Evolutionary conservation across 2,797 vertebrate genomes (phyloP), one percentile per base, ranked within the genome.

Genomic region (Myotis findleyi): DNA sequence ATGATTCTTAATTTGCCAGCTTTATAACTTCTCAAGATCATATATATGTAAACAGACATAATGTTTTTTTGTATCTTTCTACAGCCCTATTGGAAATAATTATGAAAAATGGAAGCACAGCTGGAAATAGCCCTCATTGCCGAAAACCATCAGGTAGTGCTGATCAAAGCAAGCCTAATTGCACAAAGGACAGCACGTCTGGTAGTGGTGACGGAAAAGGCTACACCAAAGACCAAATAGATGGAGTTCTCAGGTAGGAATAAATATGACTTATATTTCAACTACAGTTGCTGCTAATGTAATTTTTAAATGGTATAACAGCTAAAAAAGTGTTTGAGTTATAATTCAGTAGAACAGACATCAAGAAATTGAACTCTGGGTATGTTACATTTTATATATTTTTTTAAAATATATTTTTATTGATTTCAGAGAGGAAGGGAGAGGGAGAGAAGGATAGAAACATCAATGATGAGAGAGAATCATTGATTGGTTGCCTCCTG

Each of bases 161-260:
- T 9, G 98, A 99, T 64, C 97, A 98, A 4, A 98, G 89, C 96
- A 98, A 98, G 89, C 85, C 98, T 0, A 97, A 92, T 2, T 91
- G 98, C 44, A 95, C 97, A 0, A 98, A 98, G 93, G 98, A 99
- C 51, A 87, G 92, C 82, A 98, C 98, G 0, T 91, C 98, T 44
- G 97, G 97, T 79, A 94, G 97, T 92, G 97, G 96, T 0, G 99
- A 99, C 55, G 98, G 98, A 30, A 99, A 99, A 98, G 96, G 98
- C 97, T 99, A 99, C 97, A 99, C 98, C 82, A 99, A 99, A 97
- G 99, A 99, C 33, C 99, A 99, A 97, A 97, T 99, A 64, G 99
- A 99, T 91, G 99, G 99, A 23, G 99, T 99, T 79, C 99, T 99
- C 97, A 99, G 99, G 99, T 99, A 98, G 87, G 97, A 57, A 51